Evolutionary conservation across 2,113 vertebrate species (phyloP).

Genomic region (Marmota monax): DNA sequence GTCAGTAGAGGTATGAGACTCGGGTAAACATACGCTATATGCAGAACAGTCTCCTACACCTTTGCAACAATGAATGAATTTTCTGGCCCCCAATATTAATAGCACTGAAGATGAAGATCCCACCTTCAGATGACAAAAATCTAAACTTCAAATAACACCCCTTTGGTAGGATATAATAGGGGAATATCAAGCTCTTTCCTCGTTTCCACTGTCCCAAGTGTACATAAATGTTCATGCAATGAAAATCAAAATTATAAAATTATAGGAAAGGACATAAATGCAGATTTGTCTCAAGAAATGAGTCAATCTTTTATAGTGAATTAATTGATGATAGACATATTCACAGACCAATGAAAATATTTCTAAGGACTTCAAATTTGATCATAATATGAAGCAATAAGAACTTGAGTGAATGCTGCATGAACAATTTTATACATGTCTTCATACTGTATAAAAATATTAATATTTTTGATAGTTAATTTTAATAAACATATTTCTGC

Average conservation of each 20-base stretch:
- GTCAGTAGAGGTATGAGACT: neutral
- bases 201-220: neutral
- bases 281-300: neutral
- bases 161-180: neutral
- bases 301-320: neutral
- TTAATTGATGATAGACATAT: neutral
- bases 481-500: neutral
- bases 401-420: neutral
- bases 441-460: neutral
- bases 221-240: neutral
- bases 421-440: neutral
- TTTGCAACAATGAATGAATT: neutral
- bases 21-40: neutral
- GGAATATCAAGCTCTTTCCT: neutral
- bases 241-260: neutral
- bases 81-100: neutral
- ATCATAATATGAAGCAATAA: neutral
- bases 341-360: constrained; percentile 14
- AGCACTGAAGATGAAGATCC: neutral
- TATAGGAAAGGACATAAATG: neutral
- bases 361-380: neutral
- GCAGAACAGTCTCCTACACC: neutral
- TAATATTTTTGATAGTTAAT: neutral
- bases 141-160: neutral
- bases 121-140: neutral